Evolutionary conservation across 2,113 vertebrate genomes (phyloP).

Genomic region (Pseudonaja textilis): DNA sequence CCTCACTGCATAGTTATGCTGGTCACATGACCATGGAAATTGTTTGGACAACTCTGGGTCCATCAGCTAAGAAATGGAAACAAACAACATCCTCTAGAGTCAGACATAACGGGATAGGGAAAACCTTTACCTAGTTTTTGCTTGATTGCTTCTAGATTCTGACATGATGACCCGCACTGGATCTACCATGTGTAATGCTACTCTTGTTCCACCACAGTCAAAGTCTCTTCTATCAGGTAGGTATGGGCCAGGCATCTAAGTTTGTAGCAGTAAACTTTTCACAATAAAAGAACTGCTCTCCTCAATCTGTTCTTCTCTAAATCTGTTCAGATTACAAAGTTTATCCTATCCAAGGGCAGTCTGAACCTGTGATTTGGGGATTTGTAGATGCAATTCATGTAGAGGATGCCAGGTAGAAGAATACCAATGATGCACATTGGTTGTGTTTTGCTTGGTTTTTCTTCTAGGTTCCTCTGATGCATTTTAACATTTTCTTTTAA

Average conservation of each 20-base stretch:
- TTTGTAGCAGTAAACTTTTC: background rate
- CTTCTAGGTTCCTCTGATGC: background rate
- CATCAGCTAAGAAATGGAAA: background rate
- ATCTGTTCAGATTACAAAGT: background rate
- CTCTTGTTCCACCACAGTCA: slow-evolving; percentile 4
- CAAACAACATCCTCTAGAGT: background rate
- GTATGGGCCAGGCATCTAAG: background rate
- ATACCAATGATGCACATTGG: background rate
- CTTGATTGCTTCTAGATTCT: slow-evolving; percentile 39
- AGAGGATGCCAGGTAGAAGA: background rate
- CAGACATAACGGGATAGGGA: background rate
- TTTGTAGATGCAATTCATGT: background rate
- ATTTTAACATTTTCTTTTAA: background rate
- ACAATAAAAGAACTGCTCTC: background rate
- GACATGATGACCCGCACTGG: slow-evolving; percentile 31
- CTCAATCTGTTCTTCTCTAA: background rate
- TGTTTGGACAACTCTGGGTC: too few species aligned
- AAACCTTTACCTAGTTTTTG: background rate
- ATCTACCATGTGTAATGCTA: slow-evolving; percentile 16
- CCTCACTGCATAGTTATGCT: too few species aligned
- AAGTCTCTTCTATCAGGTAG: slow-evolving; percentile 43
- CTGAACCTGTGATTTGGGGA: background rate
- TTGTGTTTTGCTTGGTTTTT: background rate
- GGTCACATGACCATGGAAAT: too few species aligned
- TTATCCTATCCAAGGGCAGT: background rate